These are phyloP conservation scores for Oryzias sinensis DNA, from an alignment of 2,797 vertebrate species.

Conservation along the genomic window DNA sequence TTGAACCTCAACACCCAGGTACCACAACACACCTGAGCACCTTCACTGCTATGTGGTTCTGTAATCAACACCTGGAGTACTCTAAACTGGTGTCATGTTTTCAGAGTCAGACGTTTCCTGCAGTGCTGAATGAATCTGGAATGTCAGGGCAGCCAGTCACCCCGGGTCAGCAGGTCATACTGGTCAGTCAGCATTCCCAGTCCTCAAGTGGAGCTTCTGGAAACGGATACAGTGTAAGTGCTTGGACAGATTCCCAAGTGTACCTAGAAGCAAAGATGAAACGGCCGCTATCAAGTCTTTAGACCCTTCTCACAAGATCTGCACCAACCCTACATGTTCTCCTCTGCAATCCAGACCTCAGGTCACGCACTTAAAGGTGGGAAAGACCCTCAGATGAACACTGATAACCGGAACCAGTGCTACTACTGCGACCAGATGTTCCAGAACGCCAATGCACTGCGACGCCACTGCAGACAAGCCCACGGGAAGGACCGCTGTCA, in stretches of 20 bases:
- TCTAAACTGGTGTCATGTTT: slow-evolving; percentile 5
- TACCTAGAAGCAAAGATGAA: too few species aligned
- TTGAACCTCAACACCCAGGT: slow-evolving; percentile 84
- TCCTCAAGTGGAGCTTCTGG: slow-evolving; percentile 73
- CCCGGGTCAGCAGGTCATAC: slow-evolving; percentile 86
- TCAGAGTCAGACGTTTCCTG: slow-evolving; percentile 88
- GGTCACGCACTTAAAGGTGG: slow-evolving; percentile 72
- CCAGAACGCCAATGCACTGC: slow-evolving; percentile 82
- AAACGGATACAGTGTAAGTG: slow-evolving; percentile 82
- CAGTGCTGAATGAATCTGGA: slow-evolving; percentile 84
- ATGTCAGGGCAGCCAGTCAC: slow-evolving; percentile 77
- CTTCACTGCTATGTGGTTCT: background rate
- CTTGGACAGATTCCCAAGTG: slow-evolving; percentile 6
- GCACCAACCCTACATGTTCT: background rate
- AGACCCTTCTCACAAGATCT: background rate
- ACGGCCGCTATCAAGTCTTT: too few species aligned
- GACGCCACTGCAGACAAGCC: slow-evolving; percentile 87
- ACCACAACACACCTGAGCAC: background rate
- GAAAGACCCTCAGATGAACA: slow-evolving; percentile 74
- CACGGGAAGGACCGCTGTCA: slow-evolving; percentile 95
- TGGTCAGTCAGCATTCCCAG: slow-evolving; percentile 87
- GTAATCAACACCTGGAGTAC: background rate
- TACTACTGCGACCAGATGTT: slow-evolving; percentile 87
- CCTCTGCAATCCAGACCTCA: slow-evolving; percentile 72
- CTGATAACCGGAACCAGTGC: slow-evolving; percentile 85